These are phyloP conservation scores for Corydoras maculifer DNA, from an alignment of 2,113 vertebrate species.

Conservation along the genomic window DNA sequence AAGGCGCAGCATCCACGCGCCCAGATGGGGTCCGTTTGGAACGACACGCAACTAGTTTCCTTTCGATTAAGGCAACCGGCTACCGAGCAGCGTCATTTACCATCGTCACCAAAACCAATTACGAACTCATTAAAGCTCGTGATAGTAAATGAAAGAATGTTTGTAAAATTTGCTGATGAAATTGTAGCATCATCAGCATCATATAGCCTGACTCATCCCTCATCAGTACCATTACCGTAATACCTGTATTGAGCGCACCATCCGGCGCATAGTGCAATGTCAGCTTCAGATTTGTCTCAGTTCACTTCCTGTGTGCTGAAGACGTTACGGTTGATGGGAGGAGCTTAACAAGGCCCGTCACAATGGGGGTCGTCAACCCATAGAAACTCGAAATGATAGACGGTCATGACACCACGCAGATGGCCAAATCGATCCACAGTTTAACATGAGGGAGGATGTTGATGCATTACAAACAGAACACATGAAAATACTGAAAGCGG, in stretches of 20 bases:
- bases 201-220: conserved; percentile 87
- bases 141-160: conserved; percentile 45
- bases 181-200: conserved; percentile 83
- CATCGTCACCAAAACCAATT: too few species aligned
- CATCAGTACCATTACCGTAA: conserved; percentile 80
- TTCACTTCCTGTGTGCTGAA: background rate
- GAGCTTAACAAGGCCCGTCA: background rate
- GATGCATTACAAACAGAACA: background rate
- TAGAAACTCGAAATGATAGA: background rate
- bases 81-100: background rate
- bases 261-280: conserved; percentile 23
- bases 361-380: background rate
- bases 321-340: background rate
- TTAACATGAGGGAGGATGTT: background rate
- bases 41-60: conserved; percentile 36
- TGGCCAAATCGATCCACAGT: background rate
- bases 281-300: background rate
- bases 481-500: too few species aligned
- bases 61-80: background rate
- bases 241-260: background rate
- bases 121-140: conserved; percentile 7
- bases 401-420: background rate
- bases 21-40: conserved; percentile 6
- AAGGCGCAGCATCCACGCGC: conserved; percentile 16
- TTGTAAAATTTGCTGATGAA: conserved; percentile 68